Conservation (phyloP, 2,113 vertebrate species). For the Pseudolaguvia tuberculata region DNA sequence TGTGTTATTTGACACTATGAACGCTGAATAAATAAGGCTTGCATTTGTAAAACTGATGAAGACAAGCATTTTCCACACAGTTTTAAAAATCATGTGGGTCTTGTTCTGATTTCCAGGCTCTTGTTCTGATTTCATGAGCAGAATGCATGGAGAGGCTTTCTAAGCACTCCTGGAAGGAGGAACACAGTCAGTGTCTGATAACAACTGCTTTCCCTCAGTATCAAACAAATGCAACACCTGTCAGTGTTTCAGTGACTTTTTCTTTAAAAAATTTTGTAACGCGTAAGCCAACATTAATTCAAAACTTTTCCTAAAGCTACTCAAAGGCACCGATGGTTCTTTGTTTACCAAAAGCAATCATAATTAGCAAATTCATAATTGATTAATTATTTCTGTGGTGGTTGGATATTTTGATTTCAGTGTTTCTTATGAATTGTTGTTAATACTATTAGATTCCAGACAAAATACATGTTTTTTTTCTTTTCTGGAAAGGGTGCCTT, state of each 20-base stretch:
- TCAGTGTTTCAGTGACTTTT: too few species aligned
- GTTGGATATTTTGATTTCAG: neutral
- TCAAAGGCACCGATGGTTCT: too few species aligned
- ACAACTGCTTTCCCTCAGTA: conserved; percentile 1
- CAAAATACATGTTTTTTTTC: neutral
- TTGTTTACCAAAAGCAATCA: too few species aligned
- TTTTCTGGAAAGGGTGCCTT: neutral
- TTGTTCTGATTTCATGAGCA: conserved; percentile 19
- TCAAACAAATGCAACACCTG: too few species aligned
- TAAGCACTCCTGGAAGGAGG: neutral
- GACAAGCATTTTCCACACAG: neutral
- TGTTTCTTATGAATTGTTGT: neutral
- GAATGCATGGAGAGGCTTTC: conserved; percentile 5
- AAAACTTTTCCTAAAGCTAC: too few species aligned
- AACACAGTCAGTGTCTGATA: neutral
- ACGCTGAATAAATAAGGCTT: conserved; percentile 22
- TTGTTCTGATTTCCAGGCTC: neutral
- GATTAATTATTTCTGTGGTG: neutral
- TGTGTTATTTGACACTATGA: conserved; percentile 16
- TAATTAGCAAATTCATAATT: neutral
- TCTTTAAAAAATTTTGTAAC: too few species aligned
- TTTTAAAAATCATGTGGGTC: too few species aligned
- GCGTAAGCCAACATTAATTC: too few species aligned
- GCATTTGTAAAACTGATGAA: neutral
- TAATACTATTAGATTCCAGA: neutral